A percentile compares a stretch with the other conserved stretches of the same genome.
Evolutionary conservation across 2,113 vertebrate species (phyloP).

Genomic region (Leptocoma aspasia): DNA sequence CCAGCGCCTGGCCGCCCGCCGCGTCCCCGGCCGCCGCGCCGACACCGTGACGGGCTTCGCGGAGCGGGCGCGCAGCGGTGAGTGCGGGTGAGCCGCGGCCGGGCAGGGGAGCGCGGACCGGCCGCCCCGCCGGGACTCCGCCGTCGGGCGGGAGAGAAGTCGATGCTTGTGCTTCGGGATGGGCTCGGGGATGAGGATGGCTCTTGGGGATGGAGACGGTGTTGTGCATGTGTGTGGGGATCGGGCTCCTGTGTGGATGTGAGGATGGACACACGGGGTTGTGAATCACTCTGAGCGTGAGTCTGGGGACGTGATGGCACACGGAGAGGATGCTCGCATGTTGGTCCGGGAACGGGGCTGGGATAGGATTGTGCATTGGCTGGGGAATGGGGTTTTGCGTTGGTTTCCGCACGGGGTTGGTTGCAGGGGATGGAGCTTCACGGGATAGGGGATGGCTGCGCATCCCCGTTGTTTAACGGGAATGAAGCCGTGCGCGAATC

Average conservation of each 20-base stretch:
- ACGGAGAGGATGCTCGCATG: background rate
- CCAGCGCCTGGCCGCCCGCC: conserved; percentile 68
- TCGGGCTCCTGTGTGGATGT: background rate
- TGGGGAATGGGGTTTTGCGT: too few relatives aligned
- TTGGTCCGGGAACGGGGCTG: background rate
- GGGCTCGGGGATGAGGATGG: background rate
- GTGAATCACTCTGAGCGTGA: background rate
- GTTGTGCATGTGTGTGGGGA: background rate
- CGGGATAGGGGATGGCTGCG: background rate
- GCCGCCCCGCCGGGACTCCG: background rate
- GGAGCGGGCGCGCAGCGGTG: conserved; percentile 70
- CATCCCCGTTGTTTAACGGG: background rate
- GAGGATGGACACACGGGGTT: too few relatives aligned
- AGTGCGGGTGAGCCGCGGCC: background rate
- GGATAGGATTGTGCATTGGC: background rate
- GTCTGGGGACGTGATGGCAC: background rate
- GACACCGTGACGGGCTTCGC: conserved; percentile 85
- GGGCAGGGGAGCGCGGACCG: background rate
- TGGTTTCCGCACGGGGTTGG: background rate
- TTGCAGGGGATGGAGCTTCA: background rate
- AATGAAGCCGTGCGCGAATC: background rate
- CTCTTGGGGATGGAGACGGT: background rate
- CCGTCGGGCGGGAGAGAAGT: background rate
- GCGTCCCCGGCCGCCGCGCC: conserved; percentile 30
- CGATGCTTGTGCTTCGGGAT: background rate